Base-by-base conservation (phyloP, 1,140 invertebrate species). In the Lucilia sericata region DNA sequence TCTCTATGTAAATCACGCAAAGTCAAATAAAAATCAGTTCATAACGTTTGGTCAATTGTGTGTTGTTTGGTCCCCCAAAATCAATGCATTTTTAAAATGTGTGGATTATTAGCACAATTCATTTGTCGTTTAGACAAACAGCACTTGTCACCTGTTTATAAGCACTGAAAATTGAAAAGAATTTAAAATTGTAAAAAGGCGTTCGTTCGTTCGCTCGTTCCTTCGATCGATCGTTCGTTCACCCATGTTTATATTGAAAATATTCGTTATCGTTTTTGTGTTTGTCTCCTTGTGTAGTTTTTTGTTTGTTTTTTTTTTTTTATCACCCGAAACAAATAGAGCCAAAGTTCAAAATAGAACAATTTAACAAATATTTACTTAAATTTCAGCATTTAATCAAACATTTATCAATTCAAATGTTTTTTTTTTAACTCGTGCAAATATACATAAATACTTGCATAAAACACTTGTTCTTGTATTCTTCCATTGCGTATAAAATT, bases 11-110 rank as follows among this genome's bases (percentile, higher is more conserved):
- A 42, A 76, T 17, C 34, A 42, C 13, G 9, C 21, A 75, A 34
- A 13, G n/a, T 49, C 17, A 78, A 47, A 47, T 0, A 34, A 78
- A 75, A 42, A 34, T 19, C 76, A 80, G 49, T 36, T 21, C n/a
- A 70, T 42, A 70, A 70, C 65, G 65, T 70, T 70, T 70, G 65
- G 65, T 70, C n/a, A 70, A 70, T 42, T 42, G 42, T 70, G 65
- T 70, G 21, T 70, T 21, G 65, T 25, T 70, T 21, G n/a, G 65
- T 21, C 65, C 65, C n/a, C 25, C 9, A 13, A 55, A 55, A 17
- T 17, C 12, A 55, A 55, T 55, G 51, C 12, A 55, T 30, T 30
- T 30, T 30, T 30, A 55, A 55, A 55, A 17, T 10, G 51, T 55
- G 13, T 55, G 51, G 17, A 55, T 55, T 55, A 42, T 55, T 17